phyloP scores from a whole-genome alignment of 2,113 vertebrate genomes.

The Nothobranchius kuhntae region DNA sequence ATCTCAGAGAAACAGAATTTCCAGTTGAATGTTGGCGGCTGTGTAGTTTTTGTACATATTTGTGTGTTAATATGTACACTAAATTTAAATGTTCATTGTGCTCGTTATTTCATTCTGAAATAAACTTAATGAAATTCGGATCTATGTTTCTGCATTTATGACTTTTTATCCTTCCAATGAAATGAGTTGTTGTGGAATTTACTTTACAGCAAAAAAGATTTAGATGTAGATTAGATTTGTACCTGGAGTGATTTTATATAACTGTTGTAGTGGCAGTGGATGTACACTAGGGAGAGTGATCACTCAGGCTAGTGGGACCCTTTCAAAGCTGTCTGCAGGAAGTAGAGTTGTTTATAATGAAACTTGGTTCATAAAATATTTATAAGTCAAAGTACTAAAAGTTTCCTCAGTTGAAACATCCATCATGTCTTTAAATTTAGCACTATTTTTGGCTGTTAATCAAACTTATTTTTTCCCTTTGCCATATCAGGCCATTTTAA shows the following conservation, averaged over 20 bases:
- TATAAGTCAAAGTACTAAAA: too few relatives aligned
- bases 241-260: background rate
- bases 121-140: constrained; percentile 49
- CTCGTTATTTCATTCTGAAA: constrained; percentile 55
- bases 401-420: too few relatives aligned
- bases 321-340: too few relatives aligned
- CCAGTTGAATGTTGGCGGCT: constrained; percentile 30
- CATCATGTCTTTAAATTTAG: too few relatives aligned
- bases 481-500: too few relatives aligned
- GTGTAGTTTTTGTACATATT: constrained; percentile 69
- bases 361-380: too few relatives aligned
- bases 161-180: background rate
- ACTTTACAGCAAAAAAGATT: background rate
- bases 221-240: background rate
- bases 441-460: too few relatives aligned
- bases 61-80: constrained; percentile 51
- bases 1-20: constrained; percentile 39
- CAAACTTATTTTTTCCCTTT: too few relatives aligned
- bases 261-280: constrained; percentile 41
- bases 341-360: too few relatives aligned
- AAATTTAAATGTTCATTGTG: constrained; percentile 47
- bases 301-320: constrained; percentile 13
- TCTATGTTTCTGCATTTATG: background rate
- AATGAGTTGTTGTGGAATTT: too few relatives aligned
- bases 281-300: constrained; percentile 65